These are phyloP conservation scores for Hyla sarda DNA, from an alignment of 2,113 vertebrate genomes.

Conservation along the genomic window DNA sequence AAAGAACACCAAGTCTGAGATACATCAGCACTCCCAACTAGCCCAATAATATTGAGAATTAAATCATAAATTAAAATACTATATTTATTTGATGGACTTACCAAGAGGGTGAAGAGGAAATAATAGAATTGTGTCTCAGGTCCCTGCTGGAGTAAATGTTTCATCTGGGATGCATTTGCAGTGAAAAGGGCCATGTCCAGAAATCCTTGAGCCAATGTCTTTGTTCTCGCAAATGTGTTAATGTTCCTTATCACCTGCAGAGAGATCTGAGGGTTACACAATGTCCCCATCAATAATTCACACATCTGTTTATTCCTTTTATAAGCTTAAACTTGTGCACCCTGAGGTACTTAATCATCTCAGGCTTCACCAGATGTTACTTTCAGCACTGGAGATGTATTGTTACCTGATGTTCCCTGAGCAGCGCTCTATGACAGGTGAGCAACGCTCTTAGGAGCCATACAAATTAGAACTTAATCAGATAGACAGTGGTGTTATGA, in stretches of 20 bases:
- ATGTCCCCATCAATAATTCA: slow-evolving; percentile 32
- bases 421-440: background rate
- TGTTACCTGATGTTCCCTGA: slow-evolving; percentile 4
- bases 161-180: slow-evolving; percentile 63
- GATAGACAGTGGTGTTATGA: background rate
- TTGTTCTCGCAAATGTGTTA: slow-evolving; percentile 36
- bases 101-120: slow-evolving; percentile 60
- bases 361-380: slow-evolving; percentile 19
- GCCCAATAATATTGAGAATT: background rate
- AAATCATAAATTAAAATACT: background rate
- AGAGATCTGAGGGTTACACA: background rate
- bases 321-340: slow-evolving; percentile 14
- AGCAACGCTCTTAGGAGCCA: background rate
- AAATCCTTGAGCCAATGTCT: slow-evolving; percentile 53
- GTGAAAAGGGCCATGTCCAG: slow-evolving; percentile 55
- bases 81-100: slow-evolving; percentile 6
- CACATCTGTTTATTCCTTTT: background rate
- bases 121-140: slow-evolving; percentile 54
- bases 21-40: too few species aligned
- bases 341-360: slow-evolving; percentile 27
- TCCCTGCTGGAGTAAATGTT: slow-evolving; percentile 62
- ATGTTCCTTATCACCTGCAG: slow-evolving; percentile 58
- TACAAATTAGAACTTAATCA: background rate
- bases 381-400: slow-evolving; percentile 10
- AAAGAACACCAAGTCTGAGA: too few species aligned